These are phyloP conservation scores for Hybos culiciformis DNA, from an alignment of 2,888 invertebrate species.

Conservation along the genomic window DNA sequence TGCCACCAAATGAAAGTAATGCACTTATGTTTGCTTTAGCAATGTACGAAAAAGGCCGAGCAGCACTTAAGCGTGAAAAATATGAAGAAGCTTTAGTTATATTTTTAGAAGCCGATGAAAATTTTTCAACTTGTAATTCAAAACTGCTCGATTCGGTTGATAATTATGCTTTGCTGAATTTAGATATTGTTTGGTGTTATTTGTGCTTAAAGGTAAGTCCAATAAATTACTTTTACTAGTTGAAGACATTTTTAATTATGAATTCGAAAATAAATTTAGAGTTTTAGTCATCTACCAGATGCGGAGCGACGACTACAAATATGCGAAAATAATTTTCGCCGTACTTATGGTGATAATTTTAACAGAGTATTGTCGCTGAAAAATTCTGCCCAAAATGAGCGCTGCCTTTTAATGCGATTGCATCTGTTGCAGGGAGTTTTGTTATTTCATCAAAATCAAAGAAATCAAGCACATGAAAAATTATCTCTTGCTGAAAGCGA, in stretches of 20 bases:
- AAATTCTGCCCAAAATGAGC: conserved; percentile 46
- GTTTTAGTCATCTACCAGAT: conserved; percentile 56
- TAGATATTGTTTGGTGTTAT: conserved; percentile 86
- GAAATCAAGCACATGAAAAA: conserved; percentile 45
- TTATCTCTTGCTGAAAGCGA: conserved; percentile 51
- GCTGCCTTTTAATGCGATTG: conserved; percentile 60
- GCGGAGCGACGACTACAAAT: conserved; percentile 51
- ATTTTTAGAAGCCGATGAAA: conserved; percentile 63
- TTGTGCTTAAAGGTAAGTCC: conserved; percentile 43
- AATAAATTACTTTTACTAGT: neutral
- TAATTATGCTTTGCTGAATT: conserved; percentile 68
- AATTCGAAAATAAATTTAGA: conserved; percentile 19
- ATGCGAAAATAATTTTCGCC: conserved; percentile 52
- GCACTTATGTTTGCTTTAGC: conserved; percentile 63
- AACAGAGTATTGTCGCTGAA: conserved; percentile 46
- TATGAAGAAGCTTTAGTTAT: conserved; percentile 57
- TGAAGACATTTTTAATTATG: neutral
- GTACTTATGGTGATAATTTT: conserved; percentile 51
- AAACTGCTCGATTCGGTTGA: conserved; percentile 51
- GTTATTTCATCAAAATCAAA: conserved; percentile 59
- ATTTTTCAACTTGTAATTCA: conserved; percentile 40
- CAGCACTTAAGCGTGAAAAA: conserved; percentile 49
- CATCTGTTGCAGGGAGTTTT: conserved; percentile 70
- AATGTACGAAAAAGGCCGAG: conserved; percentile 63
- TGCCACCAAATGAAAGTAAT: conserved; percentile 54